phyloP scores from a whole-genome alignment of 2,113 vertebrate species.

The Dinomys branickii region DNA sequence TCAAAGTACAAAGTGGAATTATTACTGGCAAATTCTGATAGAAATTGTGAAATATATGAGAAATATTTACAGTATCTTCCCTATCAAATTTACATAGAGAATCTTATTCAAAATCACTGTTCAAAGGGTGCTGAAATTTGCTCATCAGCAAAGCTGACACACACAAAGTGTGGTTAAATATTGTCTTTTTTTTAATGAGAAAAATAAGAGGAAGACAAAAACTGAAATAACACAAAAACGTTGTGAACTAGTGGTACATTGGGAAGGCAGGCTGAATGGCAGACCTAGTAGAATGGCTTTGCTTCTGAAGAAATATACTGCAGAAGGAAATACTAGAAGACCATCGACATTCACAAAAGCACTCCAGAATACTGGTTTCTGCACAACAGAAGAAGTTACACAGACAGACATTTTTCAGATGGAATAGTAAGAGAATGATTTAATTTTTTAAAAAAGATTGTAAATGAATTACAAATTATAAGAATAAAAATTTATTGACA shows the following conservation, averaged over 20 bases:
- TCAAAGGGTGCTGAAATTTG: neutral
- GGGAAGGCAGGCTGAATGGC: neutral
- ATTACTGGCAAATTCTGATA: neutral
- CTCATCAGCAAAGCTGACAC: neutral
- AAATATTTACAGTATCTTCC: neutral
- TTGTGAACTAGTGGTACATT: neutral
- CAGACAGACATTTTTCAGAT: neutral
- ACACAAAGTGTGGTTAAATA: neutral
- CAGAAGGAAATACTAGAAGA: neutral
- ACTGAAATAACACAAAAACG: neutral
- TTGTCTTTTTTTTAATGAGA: neutral
- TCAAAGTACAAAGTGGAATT: neutral
- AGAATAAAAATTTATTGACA: neutral
- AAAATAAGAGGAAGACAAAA: neutral
- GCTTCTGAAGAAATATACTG: conserved; percentile 31
- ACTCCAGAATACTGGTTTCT: neutral
- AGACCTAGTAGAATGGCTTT: neutral
- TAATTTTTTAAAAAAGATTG: neutral
- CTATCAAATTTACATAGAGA: neutral
- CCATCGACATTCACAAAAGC: neutral
- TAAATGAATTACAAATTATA: neutral
- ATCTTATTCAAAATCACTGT: neutral
- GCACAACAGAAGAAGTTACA: neutral
- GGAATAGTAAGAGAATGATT: neutral
- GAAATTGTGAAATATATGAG: neutral